Evolutionary conservation across 2,888 invertebrate species (phyloP), one percentile per base, ranked within the genome.

Genomic region (Lycophotia porphyrea): DNA sequence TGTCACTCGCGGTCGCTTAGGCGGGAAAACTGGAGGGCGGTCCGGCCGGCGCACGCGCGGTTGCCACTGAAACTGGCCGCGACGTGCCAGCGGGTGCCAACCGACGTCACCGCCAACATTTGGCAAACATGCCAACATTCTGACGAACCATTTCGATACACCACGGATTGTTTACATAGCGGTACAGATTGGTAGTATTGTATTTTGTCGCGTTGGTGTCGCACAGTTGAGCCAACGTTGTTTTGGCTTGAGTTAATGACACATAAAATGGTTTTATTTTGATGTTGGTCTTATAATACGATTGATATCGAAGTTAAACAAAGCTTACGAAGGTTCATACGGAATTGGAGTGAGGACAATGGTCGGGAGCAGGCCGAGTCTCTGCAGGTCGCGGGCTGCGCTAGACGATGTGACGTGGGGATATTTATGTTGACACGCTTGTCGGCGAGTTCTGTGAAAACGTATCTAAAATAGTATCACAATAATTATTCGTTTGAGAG

Each of bases 1-100:
- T 93, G 93, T 93, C 93, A 94, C 93, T 92, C 93, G 93, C 94
- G 93, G 90, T 91, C 85, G 88, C 87, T 90, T 89, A 87, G 92
- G 93, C 93, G 93, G 93, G 91, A 93, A 93, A 91, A 86, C 85
- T 89, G 81, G 84, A 90, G 92, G 93, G 92, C 93, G 92, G 92
- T 90, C 90, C 92, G 85, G 86, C 91, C 93, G 91, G 91, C 95
- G 94, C 93, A 92, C 92, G 93, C 95, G 95, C 94, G 88, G 87
- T 90, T 93, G 89, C 91, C 91, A 93, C 93, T 94, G 93, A 92
- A 91, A 93, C 94, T 93, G 94, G 90, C 91, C 87, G 84, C 84
- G 81, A 81, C 90, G 82, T 90, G 92, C 91, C 92, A 90, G 84
- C 87, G 78, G 67, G 85, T 71, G 85, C 81, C 87, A 85, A 49